Conservation (phyloP, 2,888 invertebrate genomes). For the Vannuccia rotundouncinata region DNA sequence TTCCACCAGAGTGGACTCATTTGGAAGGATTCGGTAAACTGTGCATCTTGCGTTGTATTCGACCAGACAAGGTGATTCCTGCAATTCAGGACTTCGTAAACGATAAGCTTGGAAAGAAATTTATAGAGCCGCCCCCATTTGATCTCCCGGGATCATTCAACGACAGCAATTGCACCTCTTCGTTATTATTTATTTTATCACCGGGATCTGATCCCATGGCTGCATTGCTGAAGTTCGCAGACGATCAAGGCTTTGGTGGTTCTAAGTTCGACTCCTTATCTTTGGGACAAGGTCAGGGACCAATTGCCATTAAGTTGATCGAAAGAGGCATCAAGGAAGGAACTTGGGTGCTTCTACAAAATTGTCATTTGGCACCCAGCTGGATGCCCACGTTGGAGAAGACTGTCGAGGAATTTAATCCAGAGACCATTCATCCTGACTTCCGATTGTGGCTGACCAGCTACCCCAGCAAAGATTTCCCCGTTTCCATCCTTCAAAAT, state of each 20-base stretch:
- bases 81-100: slow-evolving; percentile 56
- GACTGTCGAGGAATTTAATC: slow-evolving; percentile 54
- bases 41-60: slow-evolving; percentile 55
- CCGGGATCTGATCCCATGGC: slow-evolving; percentile 59
- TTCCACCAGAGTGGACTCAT: slow-evolving; percentile 56
- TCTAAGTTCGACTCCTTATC: slow-evolving; percentile 57
- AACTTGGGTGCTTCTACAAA: slow-evolving; percentile 57
- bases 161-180: slow-evolving; percentile 57
- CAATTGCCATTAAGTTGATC: slow-evolving; percentile 57
- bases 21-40: slow-evolving; percentile 53
- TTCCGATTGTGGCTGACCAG: slow-evolving; percentile 57
- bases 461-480: slow-evolving; percentile 55
- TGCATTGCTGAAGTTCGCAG: slow-evolving; percentile 58
- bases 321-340: slow-evolving; percentile 53
- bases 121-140: slow-evolving; percentile 59
- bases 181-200: slow-evolving; percentile 58
- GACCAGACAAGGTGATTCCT: slow-evolving; percentile 58
- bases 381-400: slow-evolving; percentile 54
- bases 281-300: slow-evolving; percentile 62
- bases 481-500: slow-evolving; percentile 57
- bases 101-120: slow-evolving; percentile 54
- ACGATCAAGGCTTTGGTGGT: slow-evolving; percentile 60
- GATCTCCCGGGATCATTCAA: slow-evolving; percentile 57
- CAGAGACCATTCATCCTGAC: slow-evolving; percentile 47
- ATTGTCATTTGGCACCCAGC: slow-evolving; percentile 56